A percentile compares a stretch with the other conserved stretches of the same genome.
These are phyloP conservation scores for Lycophotia porphyrea DNA, from an alignment of 2,888 invertebrate genomes.

Conservation along the genomic window DNA sequence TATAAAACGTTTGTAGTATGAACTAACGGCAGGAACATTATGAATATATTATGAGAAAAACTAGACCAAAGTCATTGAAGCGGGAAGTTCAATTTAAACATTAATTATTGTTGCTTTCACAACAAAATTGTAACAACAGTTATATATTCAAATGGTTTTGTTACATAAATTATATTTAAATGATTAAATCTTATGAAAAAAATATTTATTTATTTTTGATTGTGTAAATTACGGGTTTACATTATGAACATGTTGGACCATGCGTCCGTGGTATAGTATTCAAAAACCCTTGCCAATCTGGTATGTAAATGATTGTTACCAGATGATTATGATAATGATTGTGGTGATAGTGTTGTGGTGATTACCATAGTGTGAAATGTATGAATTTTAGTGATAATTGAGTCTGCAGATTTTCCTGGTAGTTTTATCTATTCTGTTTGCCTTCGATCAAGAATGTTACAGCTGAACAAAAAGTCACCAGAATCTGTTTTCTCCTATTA, in stretches of 20 bases:
- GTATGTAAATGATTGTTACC: neutral
- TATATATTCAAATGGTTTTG: neutral
- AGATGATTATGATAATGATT: too few species aligned
- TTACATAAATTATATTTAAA: neutral
- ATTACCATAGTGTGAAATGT: too few species aligned
- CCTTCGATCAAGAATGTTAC: neutral
- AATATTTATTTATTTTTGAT: neutral
- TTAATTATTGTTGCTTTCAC: conserved; percentile 9
- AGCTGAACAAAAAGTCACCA: too few species aligned
- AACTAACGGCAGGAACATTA: neutral
- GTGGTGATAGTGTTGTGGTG: too few species aligned
- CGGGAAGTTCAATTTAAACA: conserved; percentile 44
- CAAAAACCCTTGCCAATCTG: neutral
- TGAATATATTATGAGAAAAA: conserved; percentile 7
- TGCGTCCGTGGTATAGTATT: neutral
- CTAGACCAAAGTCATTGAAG: conserved; percentile 18
- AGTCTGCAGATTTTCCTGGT: neutral
- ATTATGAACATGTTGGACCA: neutral
- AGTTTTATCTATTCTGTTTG: neutral
- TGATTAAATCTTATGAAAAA: neutral
- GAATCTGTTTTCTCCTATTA: too few species aligned
- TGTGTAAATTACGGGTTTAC: neutral
- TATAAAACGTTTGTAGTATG: neutral
- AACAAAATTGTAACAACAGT: neutral
- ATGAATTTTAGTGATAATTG: neutral